phyloP scores from a whole-genome alignment of 2,888 invertebrate genomes.

The Philhelius pedissequus region DNA sequence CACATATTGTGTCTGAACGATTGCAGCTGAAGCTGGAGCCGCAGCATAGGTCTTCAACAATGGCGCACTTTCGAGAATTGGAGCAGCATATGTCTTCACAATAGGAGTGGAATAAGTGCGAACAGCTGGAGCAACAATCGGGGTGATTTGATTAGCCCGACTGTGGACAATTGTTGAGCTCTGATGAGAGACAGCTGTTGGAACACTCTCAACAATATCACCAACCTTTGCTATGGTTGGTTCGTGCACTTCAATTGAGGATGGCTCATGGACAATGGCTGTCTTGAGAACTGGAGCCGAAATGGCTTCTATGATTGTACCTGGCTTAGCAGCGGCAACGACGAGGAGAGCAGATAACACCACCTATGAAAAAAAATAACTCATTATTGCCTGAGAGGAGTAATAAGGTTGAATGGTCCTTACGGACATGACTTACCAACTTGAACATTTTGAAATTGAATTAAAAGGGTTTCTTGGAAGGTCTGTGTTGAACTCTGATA shows the following conservation, averaged over 20 bases:
- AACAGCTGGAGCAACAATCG: slow-evolving; percentile 70
- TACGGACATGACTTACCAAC: slow-evolving; percentile 71
- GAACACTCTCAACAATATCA: slow-evolving; percentile 72
- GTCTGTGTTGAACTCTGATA: slow-evolving; percentile 69
- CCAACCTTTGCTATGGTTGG: slow-evolving; percentile 73
- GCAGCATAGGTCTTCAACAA: slow-evolving; percentile 43
- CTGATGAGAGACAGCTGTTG: slow-evolving; percentile 79
- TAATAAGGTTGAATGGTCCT: neutral
- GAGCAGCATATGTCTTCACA: slow-evolving; percentile 69
- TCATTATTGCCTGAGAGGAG: neutral
- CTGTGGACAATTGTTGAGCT: slow-evolving; percentile 80
- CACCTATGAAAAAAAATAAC: slow-evolving; percentile 76
- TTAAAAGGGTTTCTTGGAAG: slow-evolving; percentile 44
- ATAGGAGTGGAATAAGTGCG: slow-evolving; percentile 68
- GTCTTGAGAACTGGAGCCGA: slow-evolving; percentile 52
- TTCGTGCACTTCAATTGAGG: slow-evolving; percentile 70
- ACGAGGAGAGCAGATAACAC: slow-evolving; percentile 82
- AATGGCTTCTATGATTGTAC: slow-evolving; percentile 44
- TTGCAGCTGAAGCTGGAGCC: slow-evolving; percentile 4
- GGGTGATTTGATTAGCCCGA: slow-evolving; percentile 75
- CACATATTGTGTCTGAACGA: slow-evolving; percentile 39
- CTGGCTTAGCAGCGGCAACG: slow-evolving; percentile 71
- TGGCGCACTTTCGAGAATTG: slow-evolving; percentile 51
- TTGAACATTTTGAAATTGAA: slow-evolving; percentile 72
- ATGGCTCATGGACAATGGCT: slow-evolving; percentile 64